phyloP scores from a whole-genome alignment of 2,888 invertebrate genomes.

The Cantharis nigra region DNA sequence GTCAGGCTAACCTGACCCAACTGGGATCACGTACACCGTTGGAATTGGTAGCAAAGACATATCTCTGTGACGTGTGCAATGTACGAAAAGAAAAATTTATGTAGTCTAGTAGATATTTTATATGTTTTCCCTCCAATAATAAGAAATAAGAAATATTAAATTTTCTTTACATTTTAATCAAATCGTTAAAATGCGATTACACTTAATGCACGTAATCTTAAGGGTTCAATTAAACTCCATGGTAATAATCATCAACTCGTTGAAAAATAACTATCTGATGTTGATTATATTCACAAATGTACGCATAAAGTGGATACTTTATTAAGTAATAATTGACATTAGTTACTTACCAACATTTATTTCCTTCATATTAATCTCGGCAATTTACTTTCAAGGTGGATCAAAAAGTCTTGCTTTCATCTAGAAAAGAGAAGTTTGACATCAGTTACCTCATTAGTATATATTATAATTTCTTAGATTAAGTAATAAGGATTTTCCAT shows the following conservation, averaged over 20 bases:
- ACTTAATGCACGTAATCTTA: background rate
- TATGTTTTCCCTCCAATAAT: constrained; percentile 37
- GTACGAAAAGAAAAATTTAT: constrained; percentile 49
- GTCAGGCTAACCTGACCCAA: constrained; percentile 41
- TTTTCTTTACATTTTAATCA: background rate
- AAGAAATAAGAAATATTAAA: constrained; percentile 27
- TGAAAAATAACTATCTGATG: background rate
- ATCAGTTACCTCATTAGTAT: background rate
- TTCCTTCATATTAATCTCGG: background rate
- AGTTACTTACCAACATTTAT: background rate
- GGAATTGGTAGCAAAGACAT: constrained; percentile 49
- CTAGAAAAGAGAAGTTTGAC: background rate
- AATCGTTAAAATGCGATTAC: background rate
- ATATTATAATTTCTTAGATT: background rate
- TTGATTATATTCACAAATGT: background rate
- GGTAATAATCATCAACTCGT: background rate
- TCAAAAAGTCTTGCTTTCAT: constrained; percentile 1
- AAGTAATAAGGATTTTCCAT: background rate
- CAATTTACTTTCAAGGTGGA: constrained; percentile 15
- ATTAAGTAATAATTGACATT: background rate
- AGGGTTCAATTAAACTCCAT: background rate
- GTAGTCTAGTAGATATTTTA: constrained; percentile 43
- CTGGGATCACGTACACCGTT: constrained; percentile 48
- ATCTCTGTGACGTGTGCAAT: constrained; percentile 51
- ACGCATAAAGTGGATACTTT: background rate